phyloP scores from a whole-genome alignment of 2,888 invertebrate species.

The Hermaeophaga mercurialis region DNA sequence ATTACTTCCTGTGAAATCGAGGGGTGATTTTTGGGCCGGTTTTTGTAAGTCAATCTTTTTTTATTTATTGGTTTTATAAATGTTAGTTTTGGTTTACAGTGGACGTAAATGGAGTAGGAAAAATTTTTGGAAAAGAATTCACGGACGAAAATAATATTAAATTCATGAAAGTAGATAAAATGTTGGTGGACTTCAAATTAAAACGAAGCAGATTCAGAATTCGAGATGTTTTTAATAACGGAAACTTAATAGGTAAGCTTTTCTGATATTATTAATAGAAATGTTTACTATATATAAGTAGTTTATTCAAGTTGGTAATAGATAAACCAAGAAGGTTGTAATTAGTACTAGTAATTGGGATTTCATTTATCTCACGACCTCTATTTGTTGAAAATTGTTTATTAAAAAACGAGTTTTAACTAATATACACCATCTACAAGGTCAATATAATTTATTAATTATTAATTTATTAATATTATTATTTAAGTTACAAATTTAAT shows the following conservation, averaged over 20 bases:
- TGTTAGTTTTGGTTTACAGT: slow-evolving; percentile 58
- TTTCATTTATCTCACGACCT: too few species aligned
- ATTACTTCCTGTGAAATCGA: slow-evolving; percentile 77
- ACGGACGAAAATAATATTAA: slow-evolving; percentile 63
- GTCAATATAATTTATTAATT: too few species aligned
- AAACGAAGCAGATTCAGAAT: slow-evolving; percentile 73
- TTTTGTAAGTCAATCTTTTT: slow-evolving; percentile 64
- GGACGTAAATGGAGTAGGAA: slow-evolving; percentile 72
- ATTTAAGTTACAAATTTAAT: too few species aligned
- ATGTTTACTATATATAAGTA: too few species aligned
- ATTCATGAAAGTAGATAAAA: slow-evolving; percentile 71
- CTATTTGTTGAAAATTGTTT: too few species aligned
- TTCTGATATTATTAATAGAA: too few species aligned
- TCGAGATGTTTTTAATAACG: slow-evolving; percentile 73
- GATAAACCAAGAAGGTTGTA: too few species aligned
- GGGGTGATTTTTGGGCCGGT: slow-evolving; percentile 81
- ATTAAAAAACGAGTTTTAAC: too few species aligned
- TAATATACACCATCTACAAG: too few species aligned
- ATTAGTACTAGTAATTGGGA: too few species aligned
- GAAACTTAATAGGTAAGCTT: slow-evolving; percentile 75
- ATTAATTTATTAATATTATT: too few species aligned
- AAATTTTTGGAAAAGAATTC: slow-evolving; percentile 72
- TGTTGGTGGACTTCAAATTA: slow-evolving; percentile 73
- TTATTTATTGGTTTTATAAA: not conserved
- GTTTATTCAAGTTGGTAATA: too few species aligned